Base-by-base conservation (phyloP, 1,140 invertebrate genomes). In the Drosophila kohkoa region DNA sequence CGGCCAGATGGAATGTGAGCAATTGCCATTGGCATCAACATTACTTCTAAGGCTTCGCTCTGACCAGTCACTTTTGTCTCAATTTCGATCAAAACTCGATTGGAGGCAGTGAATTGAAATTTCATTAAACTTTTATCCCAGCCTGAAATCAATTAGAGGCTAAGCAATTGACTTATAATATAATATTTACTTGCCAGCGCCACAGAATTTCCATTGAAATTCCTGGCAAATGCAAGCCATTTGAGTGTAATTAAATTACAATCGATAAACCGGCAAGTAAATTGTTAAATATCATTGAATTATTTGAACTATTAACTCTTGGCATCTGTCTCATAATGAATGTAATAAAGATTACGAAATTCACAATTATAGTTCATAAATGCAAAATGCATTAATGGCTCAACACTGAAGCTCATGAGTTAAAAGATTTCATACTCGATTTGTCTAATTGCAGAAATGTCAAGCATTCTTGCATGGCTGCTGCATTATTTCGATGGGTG, bases 1-100 rank as follows among this genome's bases (percentile, higher is more conserved):
- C 55, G 69, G 75, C 82, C 72, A 66, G 52, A 77, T 82, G 80
- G 80, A 88, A 88, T 87, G 80, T 82, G 73, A 87, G 82, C 80
- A 83, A 88, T 78, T 87, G 80, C 83, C 77, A 65, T 32, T 64
- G 58, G 49, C 62, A 46, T 25, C 30, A 38, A 38, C 35, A 38
- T 38, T 30, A 68, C 55, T 52, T 52, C 20, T 5, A 13, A 58
- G 28, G 30, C 25, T 38, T 41, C 25, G 3, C 32, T 30, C 2
- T 62, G 41, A n/a, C 43, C 25, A 20, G 46, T 25, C 48, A 15
- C 3, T 25, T 63, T 52, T 30, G 32, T 35, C 43, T 60, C 30
- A 59, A 52, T 43, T 59, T n/a, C 32, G 3, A 8, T 28, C 13
- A 62, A 51, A 46, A 58, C 49, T 70, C 28, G 32, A 28, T 65